phyloP scores from a whole-genome alignment of 2,797 vertebrate species.

The Echiichthys vipera region DNA sequence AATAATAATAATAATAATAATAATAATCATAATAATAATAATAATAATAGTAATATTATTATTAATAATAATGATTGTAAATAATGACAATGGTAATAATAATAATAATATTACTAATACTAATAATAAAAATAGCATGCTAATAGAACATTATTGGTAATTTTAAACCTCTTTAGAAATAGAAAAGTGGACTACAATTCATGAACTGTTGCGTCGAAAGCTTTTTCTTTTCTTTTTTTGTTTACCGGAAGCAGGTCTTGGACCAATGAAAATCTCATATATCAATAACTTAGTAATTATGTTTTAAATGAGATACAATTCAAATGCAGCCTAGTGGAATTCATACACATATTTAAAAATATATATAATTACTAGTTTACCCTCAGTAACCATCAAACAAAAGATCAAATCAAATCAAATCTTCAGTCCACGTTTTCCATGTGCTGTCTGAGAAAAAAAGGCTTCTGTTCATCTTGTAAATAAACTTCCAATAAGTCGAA shows the following conservation, averaged over 20 bases:
- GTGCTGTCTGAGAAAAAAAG: background rate
- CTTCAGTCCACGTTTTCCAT: background rate
- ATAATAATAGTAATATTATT: background rate
- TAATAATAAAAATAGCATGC: too few relatives aligned
- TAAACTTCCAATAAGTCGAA: background rate
- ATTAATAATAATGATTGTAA: conserved; percentile 1
- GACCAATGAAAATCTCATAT: background rate
- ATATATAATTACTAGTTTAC: background rate
- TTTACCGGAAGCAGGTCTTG: background rate
- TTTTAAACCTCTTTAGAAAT: too few relatives aligned
- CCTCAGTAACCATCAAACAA: background rate
- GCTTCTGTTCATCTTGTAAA: background rate
- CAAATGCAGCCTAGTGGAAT: background rate
- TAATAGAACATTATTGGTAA: background rate
- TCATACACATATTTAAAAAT: too few relatives aligned
- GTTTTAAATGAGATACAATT: background rate
- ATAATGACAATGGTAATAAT: background rate
- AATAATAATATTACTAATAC: too few relatives aligned
- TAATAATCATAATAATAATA: background rate
- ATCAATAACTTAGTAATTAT: background rate
- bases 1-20: background rate
- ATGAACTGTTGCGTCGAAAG: background rate
- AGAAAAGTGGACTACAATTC: background rate
- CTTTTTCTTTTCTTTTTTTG: background rate
- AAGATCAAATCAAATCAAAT: background rate